Evolutionary conservation across 2,113 vertebrate genomes (phyloP).

Genomic region (Megaceryle maxima): DNA sequence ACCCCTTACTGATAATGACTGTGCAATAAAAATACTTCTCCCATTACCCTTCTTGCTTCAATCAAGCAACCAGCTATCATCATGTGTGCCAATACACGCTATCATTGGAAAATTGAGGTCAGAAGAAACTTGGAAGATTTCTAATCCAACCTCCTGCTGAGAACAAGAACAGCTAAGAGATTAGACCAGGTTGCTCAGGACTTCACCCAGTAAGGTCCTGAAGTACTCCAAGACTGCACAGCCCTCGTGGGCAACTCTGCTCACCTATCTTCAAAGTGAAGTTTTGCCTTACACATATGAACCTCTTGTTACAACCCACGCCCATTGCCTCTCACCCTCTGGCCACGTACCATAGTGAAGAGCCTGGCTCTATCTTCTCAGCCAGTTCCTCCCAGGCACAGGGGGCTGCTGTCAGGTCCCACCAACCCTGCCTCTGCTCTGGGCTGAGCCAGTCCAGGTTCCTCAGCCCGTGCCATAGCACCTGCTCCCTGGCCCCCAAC

Average conservation of each 20-base stretch:
- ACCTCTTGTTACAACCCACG: not conserved
- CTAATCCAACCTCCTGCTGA: not conserved
- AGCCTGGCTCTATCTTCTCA: not conserved
- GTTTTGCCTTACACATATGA: not conserved
- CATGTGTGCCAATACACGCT: rapidly evolving
- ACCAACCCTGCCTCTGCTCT: not conserved
- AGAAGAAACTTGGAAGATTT: not conserved
- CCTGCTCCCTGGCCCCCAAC: rapidly evolving
- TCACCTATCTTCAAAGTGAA: rapidly evolving
- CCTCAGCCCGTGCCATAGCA: not conserved
- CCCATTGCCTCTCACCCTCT: not conserved
- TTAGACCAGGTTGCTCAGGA: not conserved
- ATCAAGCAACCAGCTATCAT: not conserved
- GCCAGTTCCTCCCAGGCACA: not conserved
- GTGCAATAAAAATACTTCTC: not conserved
- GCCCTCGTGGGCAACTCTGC: not conserved
- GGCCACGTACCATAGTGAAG: rapidly evolving
- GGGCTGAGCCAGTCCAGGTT: not conserved
- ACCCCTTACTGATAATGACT: not conserved
- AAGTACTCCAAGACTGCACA: not conserved
- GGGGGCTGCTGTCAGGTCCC: not conserved
- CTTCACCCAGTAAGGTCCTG: not conserved
- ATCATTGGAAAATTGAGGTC: not conserved
- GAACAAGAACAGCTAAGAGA: not conserved
- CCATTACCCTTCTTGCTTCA: not conserved